These are phyloP conservation scores for Metopolophium dirhodum DNA, from an alignment of 1,140 invertebrate genomes.

Conservation along the genomic window DNA sequence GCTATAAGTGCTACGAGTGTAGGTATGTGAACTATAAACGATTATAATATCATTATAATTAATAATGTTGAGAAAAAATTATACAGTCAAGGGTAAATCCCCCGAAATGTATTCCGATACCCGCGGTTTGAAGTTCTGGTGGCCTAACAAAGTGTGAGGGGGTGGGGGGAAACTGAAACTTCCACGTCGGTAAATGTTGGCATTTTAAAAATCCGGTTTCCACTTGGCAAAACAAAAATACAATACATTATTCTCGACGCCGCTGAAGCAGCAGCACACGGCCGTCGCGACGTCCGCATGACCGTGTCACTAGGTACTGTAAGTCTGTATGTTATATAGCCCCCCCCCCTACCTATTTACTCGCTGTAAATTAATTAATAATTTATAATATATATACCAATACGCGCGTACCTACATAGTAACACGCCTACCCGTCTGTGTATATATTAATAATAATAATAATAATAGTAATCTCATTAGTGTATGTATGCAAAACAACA, in stretches of 20 bases:
- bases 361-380: too few species aligned
- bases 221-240: not conserved
- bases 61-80: not conserved
- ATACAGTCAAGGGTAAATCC: not conserved
- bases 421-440: too few species aligned
- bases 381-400: too few species aligned
- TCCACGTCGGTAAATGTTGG: not conserved
- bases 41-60: not conserved
- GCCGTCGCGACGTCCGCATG: too few species aligned
- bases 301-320: not conserved
- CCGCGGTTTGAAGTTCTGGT: not conserved
- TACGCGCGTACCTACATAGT: too few species aligned
- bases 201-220: slow-evolving; percentile 1
- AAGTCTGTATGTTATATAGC: not conserved
- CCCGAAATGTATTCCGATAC: not conserved
- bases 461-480: too few species aligned
- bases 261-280: not conserved
- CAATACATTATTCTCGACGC: not conserved
- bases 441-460: too few species aligned
- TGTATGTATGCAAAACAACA: too few species aligned
- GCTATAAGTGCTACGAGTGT: not conserved
- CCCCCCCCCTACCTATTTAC: too few species aligned
- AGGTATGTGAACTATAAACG: not conserved
- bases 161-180: not conserved
- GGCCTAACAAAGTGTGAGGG: not conserved